These are phyloP conservation scores for Prietella phreatophila DNA, from an alignment of 2,113 vertebrate species.

Conservation along the genomic window DNA sequence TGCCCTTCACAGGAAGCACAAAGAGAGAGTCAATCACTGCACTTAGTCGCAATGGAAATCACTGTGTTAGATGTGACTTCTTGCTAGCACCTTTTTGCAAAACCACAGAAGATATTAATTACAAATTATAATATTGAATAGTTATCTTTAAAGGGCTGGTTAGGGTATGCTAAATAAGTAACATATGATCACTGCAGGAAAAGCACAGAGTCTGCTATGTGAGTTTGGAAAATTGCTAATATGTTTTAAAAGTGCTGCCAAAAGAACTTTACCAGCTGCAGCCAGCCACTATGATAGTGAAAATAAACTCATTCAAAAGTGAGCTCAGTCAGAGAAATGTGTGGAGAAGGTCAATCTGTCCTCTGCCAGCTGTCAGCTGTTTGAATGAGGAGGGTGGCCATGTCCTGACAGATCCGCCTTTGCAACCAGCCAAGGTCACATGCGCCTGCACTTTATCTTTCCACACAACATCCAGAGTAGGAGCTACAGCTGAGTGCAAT, in stretches of 20 bases:
- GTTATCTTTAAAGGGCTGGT: background rate
- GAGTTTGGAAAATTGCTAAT: background rate
- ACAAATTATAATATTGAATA: background rate
- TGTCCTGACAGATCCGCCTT: background rate
- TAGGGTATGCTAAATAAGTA: background rate
- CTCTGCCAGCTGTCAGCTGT: conserved; percentile 13
- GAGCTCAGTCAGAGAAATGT: background rate
- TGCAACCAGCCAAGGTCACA: conserved; percentile 51
- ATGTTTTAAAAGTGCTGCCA: background rate
- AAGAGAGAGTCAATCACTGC: conserved; percentile 21
- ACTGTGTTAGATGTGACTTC: background rate
- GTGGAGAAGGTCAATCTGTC: conserved; percentile 3
- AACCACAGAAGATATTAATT: background rate
- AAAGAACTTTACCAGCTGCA: background rate
- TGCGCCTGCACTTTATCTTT: conserved; percentile 19
- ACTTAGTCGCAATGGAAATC: background rate
- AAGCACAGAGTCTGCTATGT: background rate
- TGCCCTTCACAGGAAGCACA: conserved; percentile 2
- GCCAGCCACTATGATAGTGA: background rate
- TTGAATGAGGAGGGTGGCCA: background rate
- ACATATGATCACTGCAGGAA: background rate
- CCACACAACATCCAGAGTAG: conserved; percentile 39
- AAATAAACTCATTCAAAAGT: background rate
- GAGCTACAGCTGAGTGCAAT: conserved; percentile 12
- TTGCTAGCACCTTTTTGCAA: background rate